These are phyloP conservation scores for Limnothrissa miodon DNA, from an alignment of 2,113 vertebrate genomes.

Conservation along the genomic window DNA sequence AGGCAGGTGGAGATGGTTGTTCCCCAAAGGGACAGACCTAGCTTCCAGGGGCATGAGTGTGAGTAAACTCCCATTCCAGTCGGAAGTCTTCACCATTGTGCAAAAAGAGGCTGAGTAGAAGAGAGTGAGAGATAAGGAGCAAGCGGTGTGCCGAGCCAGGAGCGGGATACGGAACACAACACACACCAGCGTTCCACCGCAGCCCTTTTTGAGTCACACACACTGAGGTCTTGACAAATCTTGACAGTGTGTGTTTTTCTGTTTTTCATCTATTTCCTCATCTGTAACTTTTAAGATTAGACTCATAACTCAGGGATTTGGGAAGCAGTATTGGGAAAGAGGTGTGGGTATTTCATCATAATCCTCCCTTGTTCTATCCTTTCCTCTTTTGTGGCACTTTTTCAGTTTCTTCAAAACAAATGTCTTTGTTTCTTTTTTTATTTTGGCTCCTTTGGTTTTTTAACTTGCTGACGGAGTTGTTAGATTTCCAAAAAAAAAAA, in stretches of 20 bases:
- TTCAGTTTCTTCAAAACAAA: conserved; percentile 34
- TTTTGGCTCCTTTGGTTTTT: conserved; percentile 86
- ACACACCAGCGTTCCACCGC: conserved; percentile 53
- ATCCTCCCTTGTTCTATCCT: conserved; percentile 51
- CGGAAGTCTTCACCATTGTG: conserved; percentile 70
- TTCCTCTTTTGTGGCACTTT: conserved; percentile 74
- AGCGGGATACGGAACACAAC: conserved; percentile 26
- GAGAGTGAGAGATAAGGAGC: conserved; percentile 57
- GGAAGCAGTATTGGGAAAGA: background rate
- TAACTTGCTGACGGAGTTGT: conserved; percentile 69
- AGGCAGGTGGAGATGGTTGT: conserved; percentile 47
- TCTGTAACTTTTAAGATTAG: background rate
- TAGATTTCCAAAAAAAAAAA: conserved; percentile 32
- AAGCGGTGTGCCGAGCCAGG: conserved; percentile 55
- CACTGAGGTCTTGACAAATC: conserved; percentile 71
- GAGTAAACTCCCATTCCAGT: background rate
- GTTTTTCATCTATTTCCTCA: conserved; percentile 56
- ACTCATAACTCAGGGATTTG: background rate
- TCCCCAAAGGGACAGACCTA: background rate
- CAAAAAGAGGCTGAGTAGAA: conserved; percentile 66
- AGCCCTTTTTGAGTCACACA: conserved; percentile 53
- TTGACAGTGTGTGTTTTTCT: conserved; percentile 45
- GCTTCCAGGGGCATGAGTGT: background rate
- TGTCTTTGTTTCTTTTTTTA: conserved; percentile 65
- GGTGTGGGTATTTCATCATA: conserved; percentile 28